Conservation (phyloP, 2,888 invertebrate species). For the Calliscelio sp. region DNA sequence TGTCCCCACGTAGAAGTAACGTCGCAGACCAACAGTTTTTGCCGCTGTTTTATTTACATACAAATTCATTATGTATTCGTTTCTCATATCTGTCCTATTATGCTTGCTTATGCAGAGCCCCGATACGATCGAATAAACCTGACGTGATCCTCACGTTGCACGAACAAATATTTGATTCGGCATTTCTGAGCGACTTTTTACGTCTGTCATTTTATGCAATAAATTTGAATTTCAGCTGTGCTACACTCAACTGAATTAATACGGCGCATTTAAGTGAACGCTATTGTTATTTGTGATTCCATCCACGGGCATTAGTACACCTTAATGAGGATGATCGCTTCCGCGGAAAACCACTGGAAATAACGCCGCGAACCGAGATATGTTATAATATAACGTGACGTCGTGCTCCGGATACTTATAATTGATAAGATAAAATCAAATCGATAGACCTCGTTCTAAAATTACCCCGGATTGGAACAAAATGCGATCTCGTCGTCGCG, state of each 20-base stretch:
- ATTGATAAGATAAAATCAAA: conserved; percentile 56
- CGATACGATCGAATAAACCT: conserved; percentile 51
- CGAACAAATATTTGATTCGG: conserved; percentile 41
- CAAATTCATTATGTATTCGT: conserved; percentile 58
- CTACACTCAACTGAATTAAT: too few species aligned
- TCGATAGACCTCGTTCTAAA: conserved; percentile 55
- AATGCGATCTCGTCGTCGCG: conserved; percentile 3
- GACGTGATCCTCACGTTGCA: conserved; percentile 10
- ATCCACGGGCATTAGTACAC: neutral
- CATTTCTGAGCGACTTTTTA: conserved; percentile 23
- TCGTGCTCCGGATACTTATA: conserved; percentile 45
- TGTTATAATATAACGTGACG: conserved; percentile 17
- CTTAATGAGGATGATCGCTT: conserved; percentile 28
- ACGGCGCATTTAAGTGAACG: conserved; percentile 6
- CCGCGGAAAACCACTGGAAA: conserved; percentile 23
- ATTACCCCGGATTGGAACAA: conserved; percentile 27
- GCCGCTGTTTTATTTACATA: conserved; percentile 22
- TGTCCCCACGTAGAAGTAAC: conserved; percentile 32
- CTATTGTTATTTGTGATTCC: conserved; percentile 26
- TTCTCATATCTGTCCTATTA: conserved; percentile 40
- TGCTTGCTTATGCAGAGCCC: conserved; percentile 40
- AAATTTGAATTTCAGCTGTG: conserved; percentile 38
- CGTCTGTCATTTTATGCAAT: conserved; percentile 9
- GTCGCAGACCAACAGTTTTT: neutral
- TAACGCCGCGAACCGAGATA: neutral